phyloP scores from a whole-genome alignment of 2,888 invertebrate species.

The Acronicta alni region DNA sequence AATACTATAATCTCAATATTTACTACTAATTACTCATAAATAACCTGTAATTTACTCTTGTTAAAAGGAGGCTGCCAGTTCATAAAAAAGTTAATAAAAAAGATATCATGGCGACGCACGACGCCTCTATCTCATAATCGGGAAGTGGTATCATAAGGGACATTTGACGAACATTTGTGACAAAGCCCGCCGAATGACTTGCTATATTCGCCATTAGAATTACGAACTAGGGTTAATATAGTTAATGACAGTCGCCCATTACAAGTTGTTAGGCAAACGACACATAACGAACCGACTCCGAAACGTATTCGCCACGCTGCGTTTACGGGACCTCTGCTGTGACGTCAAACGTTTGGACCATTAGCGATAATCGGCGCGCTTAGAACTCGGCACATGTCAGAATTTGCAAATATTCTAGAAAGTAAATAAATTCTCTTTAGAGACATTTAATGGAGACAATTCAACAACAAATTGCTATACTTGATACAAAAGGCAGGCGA shows the following conservation, averaged over 20 bases:
- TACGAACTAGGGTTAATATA: conserved; percentile 85
- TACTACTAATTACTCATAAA: too few relatives aligned
- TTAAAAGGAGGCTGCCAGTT: neutral
- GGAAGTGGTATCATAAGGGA: conserved; percentile 59
- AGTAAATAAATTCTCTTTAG: neutral
- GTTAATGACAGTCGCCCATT: conserved; percentile 86
- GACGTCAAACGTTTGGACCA: conserved; percentile 66
- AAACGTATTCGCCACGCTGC: conserved; percentile 85
- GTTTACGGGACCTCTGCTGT: conserved; percentile 71
- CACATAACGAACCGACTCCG: conserved; percentile 84
- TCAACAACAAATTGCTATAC: neutral
- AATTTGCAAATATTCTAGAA: conserved; percentile 5
- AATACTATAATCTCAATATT: too few relatives aligned
- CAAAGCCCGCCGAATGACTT: conserved; percentile 75
- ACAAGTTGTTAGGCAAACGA: conserved; percentile 85
- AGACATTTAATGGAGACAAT: neutral
- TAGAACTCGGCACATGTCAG: conserved; percentile 17
- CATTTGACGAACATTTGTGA: conserved; percentile 54
- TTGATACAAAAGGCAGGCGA: neutral
- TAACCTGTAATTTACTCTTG: neutral
- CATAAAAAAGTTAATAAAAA: conserved; percentile 37
- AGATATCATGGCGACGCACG: conserved; percentile 59
- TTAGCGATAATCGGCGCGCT: conserved; percentile 44
- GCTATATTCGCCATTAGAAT: conserved; percentile 76
- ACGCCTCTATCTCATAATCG: conserved; percentile 57